Conservation (phyloP, 1,140 invertebrate genomes). For the Samia ricini region DNA sequence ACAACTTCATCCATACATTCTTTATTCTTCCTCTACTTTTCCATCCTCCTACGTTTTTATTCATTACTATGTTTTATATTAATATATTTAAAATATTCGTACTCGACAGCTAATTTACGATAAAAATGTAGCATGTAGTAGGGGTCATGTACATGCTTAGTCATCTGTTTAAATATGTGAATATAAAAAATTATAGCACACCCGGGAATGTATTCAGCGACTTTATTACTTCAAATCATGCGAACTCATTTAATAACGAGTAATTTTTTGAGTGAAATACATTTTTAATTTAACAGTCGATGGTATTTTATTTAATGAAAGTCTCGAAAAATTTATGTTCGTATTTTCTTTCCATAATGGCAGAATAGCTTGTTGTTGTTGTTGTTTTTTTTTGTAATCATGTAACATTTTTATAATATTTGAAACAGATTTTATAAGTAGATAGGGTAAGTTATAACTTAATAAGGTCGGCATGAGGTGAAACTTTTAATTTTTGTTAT, state of each 20-base stretch:
- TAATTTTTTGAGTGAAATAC: background rate
- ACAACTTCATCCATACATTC: too few species aligned
- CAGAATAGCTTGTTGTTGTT: background rate
- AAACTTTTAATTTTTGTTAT: background rate
- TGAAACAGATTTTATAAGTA: background rate
- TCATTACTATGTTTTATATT: too few species aligned
- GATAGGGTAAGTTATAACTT: background rate
- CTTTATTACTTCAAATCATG: background rate
- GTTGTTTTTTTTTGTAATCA: background rate
- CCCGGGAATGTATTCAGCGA: background rate
- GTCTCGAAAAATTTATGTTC: background rate
- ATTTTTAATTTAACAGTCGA: background rate
- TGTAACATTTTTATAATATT: background rate
- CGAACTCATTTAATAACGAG: background rate
- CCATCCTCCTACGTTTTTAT: too few species aligned
- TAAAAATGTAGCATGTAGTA: background rate
- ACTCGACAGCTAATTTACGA: background rate
- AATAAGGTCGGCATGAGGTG: background rate
- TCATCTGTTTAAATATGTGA: constrained; percentile 1
- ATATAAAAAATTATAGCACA: background rate
- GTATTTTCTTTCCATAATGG: background rate
- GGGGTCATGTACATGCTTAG: background rate
- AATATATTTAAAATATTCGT: background rate
- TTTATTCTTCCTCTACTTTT: too few species aligned
- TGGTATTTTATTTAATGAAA: constrained; percentile 1